Evolutionary conservation across 2,888 invertebrate species (phyloP), one percentile per base, ranked within the genome.

Genomic region (Troides oblongomaculatus): DNA sequence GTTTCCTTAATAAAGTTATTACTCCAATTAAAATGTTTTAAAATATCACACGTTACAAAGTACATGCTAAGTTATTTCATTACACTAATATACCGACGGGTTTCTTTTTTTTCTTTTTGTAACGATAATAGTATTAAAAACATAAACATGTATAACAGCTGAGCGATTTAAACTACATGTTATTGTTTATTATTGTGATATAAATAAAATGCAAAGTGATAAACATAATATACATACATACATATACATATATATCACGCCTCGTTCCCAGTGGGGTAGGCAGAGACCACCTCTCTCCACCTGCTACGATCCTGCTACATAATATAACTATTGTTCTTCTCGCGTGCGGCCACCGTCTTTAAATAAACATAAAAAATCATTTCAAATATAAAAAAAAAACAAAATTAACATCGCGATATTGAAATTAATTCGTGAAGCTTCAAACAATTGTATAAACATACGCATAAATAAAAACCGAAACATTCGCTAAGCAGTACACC

Each of bases 161-260:
- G 50, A 46, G 59, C 61, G 57, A 23, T 21, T 23, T 14, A 30
- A 59, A 8, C 46, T 53, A 39, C 12, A 6, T 57, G n/a, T 21
- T 4, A 58, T 18, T 25, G n/a, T n/a, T 53, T 68, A 17, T 64
- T 50, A 53, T 25, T 65, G 65, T 30, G 17, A 50, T 78, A 78
- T 77, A 81, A 81, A 83, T 82, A 86, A 88, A 88, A 87, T 88
- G 88, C 88, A 84, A 77, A 81, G 76, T 80, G 83, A 83, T 81
- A 82, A 84, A 85, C 68, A 79, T 77, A 77, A 75, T 74, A 21
- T 21, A 21, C 21, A 21, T 21, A 21, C 21, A 21, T 21, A 21
- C 21, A 21, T 21, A 21, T 21, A 21, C 21, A 21, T 21, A 21
- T 21, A 21, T 21, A 21, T 21, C 21, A 21, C 21, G 21, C 21